A percentile compares a stretch with the other conserved stretches of the same genome.
Conservation (phyloP, 2,888 invertebrate genomes). For the Opisthograptis luteolata region DNA sequence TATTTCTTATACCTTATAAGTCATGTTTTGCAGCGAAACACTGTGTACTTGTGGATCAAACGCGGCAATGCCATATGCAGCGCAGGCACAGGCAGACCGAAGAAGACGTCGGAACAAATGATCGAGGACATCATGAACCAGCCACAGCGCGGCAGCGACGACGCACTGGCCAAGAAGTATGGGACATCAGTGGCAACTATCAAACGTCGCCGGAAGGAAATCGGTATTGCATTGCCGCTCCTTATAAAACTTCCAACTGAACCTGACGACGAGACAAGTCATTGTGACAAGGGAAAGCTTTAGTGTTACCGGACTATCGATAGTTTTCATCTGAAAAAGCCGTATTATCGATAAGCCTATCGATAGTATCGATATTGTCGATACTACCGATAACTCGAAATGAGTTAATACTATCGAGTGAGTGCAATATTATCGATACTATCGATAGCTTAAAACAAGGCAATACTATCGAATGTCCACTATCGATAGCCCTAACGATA, state of each 20-base stretch:
- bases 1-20: no score
- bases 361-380: no score
- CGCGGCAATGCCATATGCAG: neutral
- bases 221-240: neutral
- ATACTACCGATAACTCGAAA: no score
- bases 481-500: no score
- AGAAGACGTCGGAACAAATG: neutral
- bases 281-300: neutral
- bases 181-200: constrained; percentile 2
- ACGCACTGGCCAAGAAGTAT: neutral
- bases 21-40: neutral
- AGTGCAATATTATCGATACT: no score
- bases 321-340: no score
- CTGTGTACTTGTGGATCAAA: constrained; percentile 5
- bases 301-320: no score
- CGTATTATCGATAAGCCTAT: no score
- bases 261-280: neutral
- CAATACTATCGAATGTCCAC: no score
- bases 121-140: neutral
- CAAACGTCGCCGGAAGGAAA: neutral
- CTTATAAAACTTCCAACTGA: neutral
- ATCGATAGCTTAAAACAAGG: no score
- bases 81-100: neutral
- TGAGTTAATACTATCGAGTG: no score
- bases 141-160: neutral